phyloP scores from a whole-genome alignment of 2,888 invertebrate genomes.

The Poecilobothrus nobilitatus region DNA sequence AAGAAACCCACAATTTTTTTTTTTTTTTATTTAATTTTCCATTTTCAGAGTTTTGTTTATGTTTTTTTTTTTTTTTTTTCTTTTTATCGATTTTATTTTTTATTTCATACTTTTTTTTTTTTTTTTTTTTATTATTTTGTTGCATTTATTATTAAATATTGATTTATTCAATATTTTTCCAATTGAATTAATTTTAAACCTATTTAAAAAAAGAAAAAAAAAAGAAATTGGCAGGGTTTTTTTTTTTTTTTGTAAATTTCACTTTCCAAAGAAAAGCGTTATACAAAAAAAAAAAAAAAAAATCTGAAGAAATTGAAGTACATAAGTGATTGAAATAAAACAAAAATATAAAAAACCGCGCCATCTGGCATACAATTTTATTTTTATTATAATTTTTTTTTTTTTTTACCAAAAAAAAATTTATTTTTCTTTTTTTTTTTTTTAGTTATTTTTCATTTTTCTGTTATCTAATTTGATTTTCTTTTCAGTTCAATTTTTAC shows the following conservation, averaged over 20 bases:
- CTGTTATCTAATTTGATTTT: background rate
- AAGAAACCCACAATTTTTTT: background rate
- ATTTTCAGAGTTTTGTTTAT: background rate
- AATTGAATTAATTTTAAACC: constrained; percentile 4
- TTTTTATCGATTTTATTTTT: background rate
- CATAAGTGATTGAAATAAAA: background rate
- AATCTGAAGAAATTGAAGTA: background rate
- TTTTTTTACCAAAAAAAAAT: no score
- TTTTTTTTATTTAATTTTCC: background rate
- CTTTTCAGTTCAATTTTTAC: background rate
- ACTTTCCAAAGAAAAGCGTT: background rate
- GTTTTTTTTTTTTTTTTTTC: background rate
- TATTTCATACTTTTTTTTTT: background rate
- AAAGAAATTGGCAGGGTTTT: background rate
- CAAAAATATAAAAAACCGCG: background rate
- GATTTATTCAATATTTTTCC: constrained; percentile 6
- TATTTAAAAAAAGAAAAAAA: background rate
- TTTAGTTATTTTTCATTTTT: background rate
- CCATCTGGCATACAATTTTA: background rate
- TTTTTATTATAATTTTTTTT: background rate
- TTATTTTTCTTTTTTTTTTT: no score
- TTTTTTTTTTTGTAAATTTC: background rate
- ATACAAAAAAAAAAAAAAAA: no score
- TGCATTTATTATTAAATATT: constrained; percentile 1
- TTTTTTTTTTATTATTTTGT: background rate